Evolutionary conservation across 2,888 invertebrate genomes (phyloP).

Genomic region (Chrysodeixis includens): DNA sequence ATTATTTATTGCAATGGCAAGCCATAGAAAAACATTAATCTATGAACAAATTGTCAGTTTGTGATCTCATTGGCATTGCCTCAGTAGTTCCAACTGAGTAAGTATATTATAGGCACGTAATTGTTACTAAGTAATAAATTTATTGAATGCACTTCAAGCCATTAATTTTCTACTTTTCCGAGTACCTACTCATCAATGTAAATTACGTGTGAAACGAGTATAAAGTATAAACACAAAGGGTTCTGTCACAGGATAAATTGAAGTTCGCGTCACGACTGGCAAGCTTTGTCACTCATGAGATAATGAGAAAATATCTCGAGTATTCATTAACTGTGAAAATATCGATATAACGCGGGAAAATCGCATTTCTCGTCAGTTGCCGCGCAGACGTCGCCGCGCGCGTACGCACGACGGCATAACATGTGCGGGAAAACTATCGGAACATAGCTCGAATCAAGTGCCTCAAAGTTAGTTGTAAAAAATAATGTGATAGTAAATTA

Average conservation of each 20-base stretch:
- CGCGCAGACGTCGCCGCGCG: slow-evolving; percentile 41
- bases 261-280: slow-evolving; percentile 22
- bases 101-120: background rate
- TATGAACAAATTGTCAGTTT: background rate
- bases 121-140: background rate
- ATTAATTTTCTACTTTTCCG: background rate
- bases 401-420: slow-evolving; percentile 36
- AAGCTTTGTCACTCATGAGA: slow-evolving; percentile 47
- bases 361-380: slow-evolving; percentile 48
- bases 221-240: slow-evolving; percentile 29
- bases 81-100: background rate
- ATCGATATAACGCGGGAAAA: slow-evolving; percentile 48
- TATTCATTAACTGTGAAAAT: slow-evolving; percentile 16
- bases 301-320: slow-evolving; percentile 24
- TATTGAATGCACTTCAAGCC: background rate
- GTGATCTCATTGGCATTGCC: slow-evolving; percentile 32
- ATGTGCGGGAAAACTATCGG: slow-evolving; percentile 49
- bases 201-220: slow-evolving; percentile 10
- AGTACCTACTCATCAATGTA: background rate
- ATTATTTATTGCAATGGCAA: too few species aligned
- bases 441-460: slow-evolving; percentile 44
- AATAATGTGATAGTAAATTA: slow-evolving; percentile 58
- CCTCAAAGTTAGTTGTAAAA: slow-evolving; percentile 22
- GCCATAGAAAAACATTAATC: background rate
- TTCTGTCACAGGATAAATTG: slow-evolving; percentile 39